Base-by-base conservation (phyloP, 2,888 invertebrate species). In the Meteorus colon region DNA sequence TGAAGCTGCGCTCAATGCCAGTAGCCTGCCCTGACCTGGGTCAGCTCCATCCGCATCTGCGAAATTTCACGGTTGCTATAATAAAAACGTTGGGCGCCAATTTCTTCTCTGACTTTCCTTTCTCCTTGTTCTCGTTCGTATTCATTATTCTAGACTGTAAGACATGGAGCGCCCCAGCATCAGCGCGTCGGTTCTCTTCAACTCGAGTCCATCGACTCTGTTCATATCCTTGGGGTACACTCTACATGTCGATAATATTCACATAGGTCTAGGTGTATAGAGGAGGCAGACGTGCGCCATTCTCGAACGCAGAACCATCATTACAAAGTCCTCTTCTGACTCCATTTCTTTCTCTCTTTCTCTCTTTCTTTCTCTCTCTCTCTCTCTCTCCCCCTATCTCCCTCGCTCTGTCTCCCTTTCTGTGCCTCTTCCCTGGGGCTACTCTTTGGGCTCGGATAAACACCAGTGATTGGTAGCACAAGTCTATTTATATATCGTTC, bases 291-390 rank as follows among this genome's bases (percentile, higher is more conserved):
- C 41, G 41, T 41, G 66, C 19, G 66, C 66, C 51, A 31, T 70
- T 70, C 69, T 29, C 31, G 55, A 4, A 55, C 55, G n/a, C 69
- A 55, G 55, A 55, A 51, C 75, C 75, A 24, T 75, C 75, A 75
- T 75, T 75, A 75, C 63, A 65, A 63, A 75, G 63, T 75, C 70
- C 37, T 75, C 75, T 75, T 75, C 70, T 70, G 70, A 24, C 69
- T 70, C 65, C 62, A 65, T 59, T 51, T 48, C 67, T 65, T 55
- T 48, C 62, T 68, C 68, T 51, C 55, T 34, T 34, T 34, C 6
- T 6, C 34, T 34, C 34, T 34, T 6, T 34, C 6, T 34, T 34
- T 34, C 34, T 34, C 34, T 4, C 8, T 2, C 34, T 0, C 69
- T 69, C 55, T 51, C 55, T 34, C 34, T 14, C 16, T 19, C 16